Base-by-base conservation (phyloP, 1,140 invertebrate genomes). In the Polyergus mexicanus region DNA sequence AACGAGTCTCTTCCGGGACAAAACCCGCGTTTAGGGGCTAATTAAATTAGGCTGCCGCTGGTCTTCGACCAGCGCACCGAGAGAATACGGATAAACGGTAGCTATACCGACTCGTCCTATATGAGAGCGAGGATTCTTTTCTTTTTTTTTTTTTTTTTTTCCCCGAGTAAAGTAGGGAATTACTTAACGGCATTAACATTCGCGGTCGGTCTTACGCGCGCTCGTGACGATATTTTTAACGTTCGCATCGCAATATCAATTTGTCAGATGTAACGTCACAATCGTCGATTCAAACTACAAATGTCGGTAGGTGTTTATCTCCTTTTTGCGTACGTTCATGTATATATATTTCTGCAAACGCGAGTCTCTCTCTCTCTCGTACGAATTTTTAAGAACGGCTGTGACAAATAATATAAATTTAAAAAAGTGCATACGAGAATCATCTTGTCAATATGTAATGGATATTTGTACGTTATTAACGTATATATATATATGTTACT, bases 141-240 rank as follows among this genome's bases (percentile, higher is more conserved):
- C 81, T 85, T 56, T n/a, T n/a, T n/a, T n/a, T n/a, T n/a, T n/a
- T n/a, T n/a, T n/a, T n/a, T n/a, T n/a, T n/a, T n/a, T n/a, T n/a
- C n/a, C n/a, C n/a, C 13, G 47, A 65, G 65, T 19, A 85, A 76
- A 80, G 44, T 66, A 80, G 54, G 16, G 54, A 81, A 85, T 86
- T 81, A 71, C 56, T 81, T 81, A 63, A 44, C 19, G 78, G 60
- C 76, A 86, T 81, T 81, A 81, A 76, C 35, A 76, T 71, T 25
- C 71, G 75, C 56, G 71, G 80, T 87, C 25, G 25, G 13, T 62
- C 60, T 75, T 58, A 62, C 11, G 58, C 8, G 58, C 41, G 32
- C 69, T 75, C 72, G 22, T 63, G 63, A 84, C 44, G 81, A 86
- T 71, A 68, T 84, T 86, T 86, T 84, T 76, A 86, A 84, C 80